Conservation (phyloP, 1,140 invertebrate species). For the Linepithema humile region DNA sequence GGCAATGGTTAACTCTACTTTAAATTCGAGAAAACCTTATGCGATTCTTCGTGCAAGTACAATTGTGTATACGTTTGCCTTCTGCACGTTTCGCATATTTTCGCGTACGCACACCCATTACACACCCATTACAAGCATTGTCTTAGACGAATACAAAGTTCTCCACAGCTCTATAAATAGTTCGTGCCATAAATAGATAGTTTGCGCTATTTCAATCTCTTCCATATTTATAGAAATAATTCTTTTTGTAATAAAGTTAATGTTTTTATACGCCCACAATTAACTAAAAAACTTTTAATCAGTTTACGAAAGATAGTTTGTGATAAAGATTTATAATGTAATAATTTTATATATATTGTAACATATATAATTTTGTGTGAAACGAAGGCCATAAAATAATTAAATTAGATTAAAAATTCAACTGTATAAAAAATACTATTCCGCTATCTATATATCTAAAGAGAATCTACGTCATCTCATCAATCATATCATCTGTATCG, state of each 20-base stretch:
- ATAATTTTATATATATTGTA: too few species aligned
- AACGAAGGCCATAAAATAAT: too few species aligned
- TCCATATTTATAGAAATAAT: neutral
- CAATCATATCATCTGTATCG: neutral
- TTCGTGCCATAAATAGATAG: too few species aligned
- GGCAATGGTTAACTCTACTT: slow-evolving; percentile 51
- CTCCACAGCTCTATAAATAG: neutral
- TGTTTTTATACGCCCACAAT: neutral
- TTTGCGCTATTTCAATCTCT: neutral
- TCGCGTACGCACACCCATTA: slow-evolving; percentile 19
- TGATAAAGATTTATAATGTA: neutral
- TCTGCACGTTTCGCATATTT: slow-evolving; percentile 33
- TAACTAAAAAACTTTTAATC: neutral
- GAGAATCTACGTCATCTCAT: neutral
- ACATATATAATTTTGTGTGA: too few species aligned
- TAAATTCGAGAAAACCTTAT: slow-evolving; percentile 23
- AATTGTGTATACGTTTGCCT: slow-evolving; percentile 4
- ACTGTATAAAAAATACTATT: neutral
- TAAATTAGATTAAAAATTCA: neutral
- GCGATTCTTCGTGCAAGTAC: slow-evolving; percentile 20
- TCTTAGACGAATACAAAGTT: slow-evolving; percentile 26
- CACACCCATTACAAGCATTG: slow-evolving; percentile 10
- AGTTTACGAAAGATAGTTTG: neutral
- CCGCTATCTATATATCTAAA: too few species aligned
- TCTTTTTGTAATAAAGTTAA: neutral